Conservation (phyloP, 92 coral and sea anemone species). For the Ricordea florida region DNA sequence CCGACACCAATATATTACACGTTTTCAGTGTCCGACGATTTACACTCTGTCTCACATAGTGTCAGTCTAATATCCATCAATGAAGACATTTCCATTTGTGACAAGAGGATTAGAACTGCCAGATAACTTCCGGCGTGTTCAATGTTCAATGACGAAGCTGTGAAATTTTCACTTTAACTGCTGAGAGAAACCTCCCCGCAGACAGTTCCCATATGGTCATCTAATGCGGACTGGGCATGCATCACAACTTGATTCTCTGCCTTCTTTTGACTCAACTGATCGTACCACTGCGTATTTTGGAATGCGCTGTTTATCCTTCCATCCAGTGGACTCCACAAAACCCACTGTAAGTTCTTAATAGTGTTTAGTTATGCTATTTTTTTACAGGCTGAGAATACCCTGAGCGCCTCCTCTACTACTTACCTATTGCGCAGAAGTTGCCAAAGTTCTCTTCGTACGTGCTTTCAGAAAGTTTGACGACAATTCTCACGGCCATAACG, state of each 20-base stretch:
- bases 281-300: conserved; percentile 40
- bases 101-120: conserved; percentile 19
- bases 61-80: conserved; percentile 11
- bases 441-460: not conserved
- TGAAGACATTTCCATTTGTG: conserved; percentile 24
- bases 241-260: not conserved
- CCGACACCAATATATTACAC: too few species aligned
- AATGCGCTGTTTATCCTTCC: conserved; percentile 65
- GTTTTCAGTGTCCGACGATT: too few species aligned
- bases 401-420: not conserved
- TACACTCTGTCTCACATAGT: too few species aligned
- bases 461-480: too few species aligned
- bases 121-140: conserved; percentile 23
- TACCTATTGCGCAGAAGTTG: not conserved
- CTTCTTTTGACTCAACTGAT: conserved; percentile 17
- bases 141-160: conserved; percentile 27
- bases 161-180: conserved; percentile 28
- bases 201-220: too few species aligned
- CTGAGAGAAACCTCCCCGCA: conserved; percentile 22
- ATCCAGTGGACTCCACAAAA: conserved; percentile 82
- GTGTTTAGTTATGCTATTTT: too few species aligned
- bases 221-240: not conserved
- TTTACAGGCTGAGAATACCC: not conserved
- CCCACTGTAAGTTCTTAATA: conserved; percentile 91
- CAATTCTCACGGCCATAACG: conserved; percentile 6